Evolutionary conservation across 2,888 invertebrate species (phyloP).

Genomic region (Tetranychus piercei): DNA sequence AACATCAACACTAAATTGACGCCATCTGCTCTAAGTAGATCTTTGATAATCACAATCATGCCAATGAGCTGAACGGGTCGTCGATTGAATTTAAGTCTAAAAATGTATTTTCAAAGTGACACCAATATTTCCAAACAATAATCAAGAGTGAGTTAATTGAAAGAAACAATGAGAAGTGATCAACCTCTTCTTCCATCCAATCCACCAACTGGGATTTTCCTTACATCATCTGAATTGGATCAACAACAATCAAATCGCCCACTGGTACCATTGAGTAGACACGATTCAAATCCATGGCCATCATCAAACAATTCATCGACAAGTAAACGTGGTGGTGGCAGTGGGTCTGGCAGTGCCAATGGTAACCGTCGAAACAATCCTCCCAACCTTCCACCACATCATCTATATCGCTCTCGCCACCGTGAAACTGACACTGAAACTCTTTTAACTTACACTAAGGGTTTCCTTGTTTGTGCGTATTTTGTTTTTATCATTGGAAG

Average conservation of each 20-base stretch:
- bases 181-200: slow-evolving; percentile 1
- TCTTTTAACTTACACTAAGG: slow-evolving; percentile 16
- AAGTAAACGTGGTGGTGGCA: background rate
- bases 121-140: too few relatives aligned
- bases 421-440: slow-evolving; percentile 6
- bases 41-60: too few relatives aligned
- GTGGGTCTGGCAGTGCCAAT: background rate
- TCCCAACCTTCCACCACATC: background rate
- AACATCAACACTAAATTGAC: too few relatives aligned
- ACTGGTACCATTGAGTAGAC: background rate
- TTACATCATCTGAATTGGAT: background rate
- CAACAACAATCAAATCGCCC: background rate
- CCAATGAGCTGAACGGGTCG: too few relatives aligned
- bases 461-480: slow-evolving; percentile 10
- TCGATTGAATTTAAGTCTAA: too few relatives aligned
- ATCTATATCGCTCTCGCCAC: background rate
- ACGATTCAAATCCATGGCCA: background rate
- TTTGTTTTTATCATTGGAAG: slow-evolving; percentile 16
- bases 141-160: too few relatives aligned
- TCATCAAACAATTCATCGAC: background rate
- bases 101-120: too few relatives aligned
- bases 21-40: too few relatives aligned
- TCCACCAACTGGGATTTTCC: background rate
- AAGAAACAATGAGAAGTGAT: background rate
- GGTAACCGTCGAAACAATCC: background rate